Conservation (phyloP, 2,797 vertebrate genomes). For the Chloroceryle amazona region DNA sequence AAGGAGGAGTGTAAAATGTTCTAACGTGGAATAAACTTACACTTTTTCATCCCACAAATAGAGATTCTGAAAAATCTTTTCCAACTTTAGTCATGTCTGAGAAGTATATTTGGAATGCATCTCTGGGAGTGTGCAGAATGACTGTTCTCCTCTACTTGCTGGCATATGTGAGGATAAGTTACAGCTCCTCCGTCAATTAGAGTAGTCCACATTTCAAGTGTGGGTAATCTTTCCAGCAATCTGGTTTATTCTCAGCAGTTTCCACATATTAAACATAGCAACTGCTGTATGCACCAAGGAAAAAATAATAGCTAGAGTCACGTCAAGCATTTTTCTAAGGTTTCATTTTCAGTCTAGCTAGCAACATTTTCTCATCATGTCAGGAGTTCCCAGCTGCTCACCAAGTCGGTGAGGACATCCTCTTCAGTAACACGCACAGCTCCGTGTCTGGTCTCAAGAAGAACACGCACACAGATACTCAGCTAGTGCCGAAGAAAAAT, state of each 20-base stretch:
- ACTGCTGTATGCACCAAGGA: not conserved
- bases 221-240: not conserved
- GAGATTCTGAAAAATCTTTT: not conserved
- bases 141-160: not conserved
- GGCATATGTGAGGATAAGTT: not conserved
- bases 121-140: not conserved
- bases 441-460: not conserved
- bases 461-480: not conserved
- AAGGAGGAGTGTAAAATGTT: not conserved
- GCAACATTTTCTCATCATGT: not conserved
- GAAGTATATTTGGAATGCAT: not conserved
- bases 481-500: not conserved
- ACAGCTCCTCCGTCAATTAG: not conserved
- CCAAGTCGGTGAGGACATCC: not conserved
- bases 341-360: constrained; percentile 21
- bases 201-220: not conserved
- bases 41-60: not conserved
- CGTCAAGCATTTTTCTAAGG: not conserved
- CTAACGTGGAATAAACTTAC: not conserved
- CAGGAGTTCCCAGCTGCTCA: not conserved
- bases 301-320: not conserved
- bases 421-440: not conserved
- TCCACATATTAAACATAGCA: constrained; percentile 15
- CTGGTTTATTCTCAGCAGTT: not conserved
- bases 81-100: not conserved